Conservation (phyloP, 2,797 vertebrate genomes). For the Pangasius macronema region DNA sequence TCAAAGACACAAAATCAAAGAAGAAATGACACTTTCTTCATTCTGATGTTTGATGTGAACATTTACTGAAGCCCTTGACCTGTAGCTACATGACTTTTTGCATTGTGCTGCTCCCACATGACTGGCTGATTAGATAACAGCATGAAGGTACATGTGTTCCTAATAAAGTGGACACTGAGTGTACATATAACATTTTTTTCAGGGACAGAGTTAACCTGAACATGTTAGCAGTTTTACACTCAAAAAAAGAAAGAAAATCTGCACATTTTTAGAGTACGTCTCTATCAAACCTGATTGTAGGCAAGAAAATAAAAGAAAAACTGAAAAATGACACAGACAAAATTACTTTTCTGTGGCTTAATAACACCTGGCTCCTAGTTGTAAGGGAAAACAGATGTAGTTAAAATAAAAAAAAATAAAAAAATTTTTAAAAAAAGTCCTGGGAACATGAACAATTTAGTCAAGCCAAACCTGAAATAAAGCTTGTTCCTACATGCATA, state of each 20-base stretch:
- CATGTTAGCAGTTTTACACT: too few species aligned
- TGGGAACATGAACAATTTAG: neutral
- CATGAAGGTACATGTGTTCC: neutral
- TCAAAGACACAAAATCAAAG: too few species aligned
- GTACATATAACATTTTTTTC: too few species aligned
- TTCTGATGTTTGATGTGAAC: neutral
- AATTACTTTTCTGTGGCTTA: neutral
- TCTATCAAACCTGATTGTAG: too few species aligned
- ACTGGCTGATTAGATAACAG: too few species aligned
- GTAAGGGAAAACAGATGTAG: neutral
- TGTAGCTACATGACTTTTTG: neutral
- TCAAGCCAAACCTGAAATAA: neutral
- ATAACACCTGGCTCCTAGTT: neutral
- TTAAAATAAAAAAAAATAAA: neutral
- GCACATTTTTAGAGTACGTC: neutral
- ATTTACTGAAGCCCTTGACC: neutral
- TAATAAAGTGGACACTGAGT: neutral
- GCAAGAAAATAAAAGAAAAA: too few species aligned
- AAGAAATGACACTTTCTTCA: neutral
- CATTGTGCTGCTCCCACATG: too few species aligned
- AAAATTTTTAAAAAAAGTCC: neutral
- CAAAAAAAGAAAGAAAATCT: too few species aligned
- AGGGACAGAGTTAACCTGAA: too few species aligned
- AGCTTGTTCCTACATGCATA: neutral
- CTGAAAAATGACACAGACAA: neutral